phyloP scores from a whole-genome alignment of 2,888 invertebrate genomes.

The Xylocampa areola region DNA sequence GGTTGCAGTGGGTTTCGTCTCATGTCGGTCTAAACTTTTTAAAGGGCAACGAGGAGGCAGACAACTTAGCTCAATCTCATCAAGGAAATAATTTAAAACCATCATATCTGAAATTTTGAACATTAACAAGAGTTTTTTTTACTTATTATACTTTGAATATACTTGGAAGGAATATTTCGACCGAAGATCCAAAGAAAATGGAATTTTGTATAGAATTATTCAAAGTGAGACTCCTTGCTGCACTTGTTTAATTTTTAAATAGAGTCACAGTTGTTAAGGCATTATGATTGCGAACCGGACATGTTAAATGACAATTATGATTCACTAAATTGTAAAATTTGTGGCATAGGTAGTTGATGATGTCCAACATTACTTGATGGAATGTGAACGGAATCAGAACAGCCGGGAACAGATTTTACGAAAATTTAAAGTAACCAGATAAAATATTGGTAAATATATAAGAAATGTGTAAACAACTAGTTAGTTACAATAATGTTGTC shows the following conservation, averaged over 20 bases:
- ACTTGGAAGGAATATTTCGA: constrained; percentile 8
- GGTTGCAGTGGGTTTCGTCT: constrained; percentile 7
- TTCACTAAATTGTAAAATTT: constrained; percentile 1
- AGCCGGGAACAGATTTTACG: background rate
- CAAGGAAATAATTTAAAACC: background rate
- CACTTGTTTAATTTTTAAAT: background rate
- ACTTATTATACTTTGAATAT: background rate
- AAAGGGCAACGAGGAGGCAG: constrained; percentile 5
- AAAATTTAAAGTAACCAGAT: background rate
- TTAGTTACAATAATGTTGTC: no score
- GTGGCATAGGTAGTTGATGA: constrained; percentile 2
- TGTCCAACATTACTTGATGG: no score
- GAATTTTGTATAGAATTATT: background rate
- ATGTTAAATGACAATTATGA: background rate
- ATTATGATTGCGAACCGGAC: background rate
- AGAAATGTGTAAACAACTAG: no score
- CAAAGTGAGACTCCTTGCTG: background rate
- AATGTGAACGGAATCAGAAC: no score
- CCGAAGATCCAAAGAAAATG: no score
- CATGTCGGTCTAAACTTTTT: constrained; percentile 1
- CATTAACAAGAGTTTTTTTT: constrained; percentile 1
- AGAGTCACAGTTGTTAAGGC: background rate
- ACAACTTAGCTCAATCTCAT: background rate
- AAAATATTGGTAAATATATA: background rate
- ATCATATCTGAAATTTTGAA: constrained; percentile 1